Evolutionary conservation across 2,888 invertebrate species (phyloP).

Genomic region (Psylliodes chrysocephalus): DNA sequence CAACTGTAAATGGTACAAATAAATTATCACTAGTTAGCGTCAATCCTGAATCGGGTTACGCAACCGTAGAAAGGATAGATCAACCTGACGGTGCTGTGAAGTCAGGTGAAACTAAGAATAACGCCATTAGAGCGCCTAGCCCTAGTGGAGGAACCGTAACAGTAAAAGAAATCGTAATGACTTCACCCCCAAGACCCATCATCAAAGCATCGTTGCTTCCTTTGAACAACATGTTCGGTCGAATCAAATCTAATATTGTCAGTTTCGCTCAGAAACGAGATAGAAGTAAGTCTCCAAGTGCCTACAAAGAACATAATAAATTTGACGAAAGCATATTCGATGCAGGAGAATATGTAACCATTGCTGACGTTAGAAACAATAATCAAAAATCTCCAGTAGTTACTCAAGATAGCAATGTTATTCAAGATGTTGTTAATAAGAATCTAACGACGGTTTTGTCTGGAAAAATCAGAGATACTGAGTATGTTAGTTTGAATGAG

Average conservation of each 20-base stretch:
- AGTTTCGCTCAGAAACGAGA: slow-evolving; percentile 56
- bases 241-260: slow-evolving; percentile 67
- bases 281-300: slow-evolving; percentile 68
- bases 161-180: slow-evolving; percentile 45
- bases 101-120: slow-evolving; percentile 36
- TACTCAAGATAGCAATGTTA: slow-evolving; percentile 73
- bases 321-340: slow-evolving; percentile 59
- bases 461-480: slow-evolving; percentile 73
- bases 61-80: slow-evolving; percentile 59
- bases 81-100: slow-evolving; percentile 37
- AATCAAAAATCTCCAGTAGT: slow-evolving; percentile 70
- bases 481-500: slow-evolving; percentile 85
- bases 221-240: slow-evolving; percentile 78
- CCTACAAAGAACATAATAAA: slow-evolving; percentile 57
- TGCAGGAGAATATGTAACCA: slow-evolving; percentile 86
- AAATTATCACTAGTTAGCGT: slow-evolving; percentile 59
- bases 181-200: slow-evolving; percentile 54
- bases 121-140: slow-evolving; percentile 56
- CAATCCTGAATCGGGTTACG: slow-evolving; percentile 61
- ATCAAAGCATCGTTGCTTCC: slow-evolving; percentile 69
- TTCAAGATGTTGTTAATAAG: slow-evolving; percentile 70
- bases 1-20: slow-evolving; percentile 46
- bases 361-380: slow-evolving; percentile 84
- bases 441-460: slow-evolving; percentile 71
- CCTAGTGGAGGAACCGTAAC: slow-evolving; percentile 61